phyloP scores from a whole-genome alignment of 2,888 invertebrate species.

The Pimpla rufipes region DNA sequence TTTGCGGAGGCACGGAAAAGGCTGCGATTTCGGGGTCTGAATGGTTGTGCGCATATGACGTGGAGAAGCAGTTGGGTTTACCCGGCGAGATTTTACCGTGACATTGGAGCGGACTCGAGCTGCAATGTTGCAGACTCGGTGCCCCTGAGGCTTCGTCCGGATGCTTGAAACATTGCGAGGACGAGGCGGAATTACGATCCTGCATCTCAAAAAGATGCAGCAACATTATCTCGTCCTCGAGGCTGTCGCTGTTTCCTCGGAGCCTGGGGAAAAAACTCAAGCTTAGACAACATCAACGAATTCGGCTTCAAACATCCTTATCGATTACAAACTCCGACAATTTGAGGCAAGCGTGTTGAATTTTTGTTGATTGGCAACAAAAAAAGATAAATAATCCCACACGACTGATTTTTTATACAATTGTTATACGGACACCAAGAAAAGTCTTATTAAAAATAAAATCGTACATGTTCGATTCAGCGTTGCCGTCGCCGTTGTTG shows the following conservation, averaged over 20 bases:
- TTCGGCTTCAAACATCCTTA: too few relatives aligned
- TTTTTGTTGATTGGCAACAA: background rate
- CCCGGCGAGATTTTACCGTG: conserved; percentile 45
- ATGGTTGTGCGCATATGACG: conserved; percentile 76
- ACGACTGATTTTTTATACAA: background rate
- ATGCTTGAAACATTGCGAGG: conserved; percentile 79
- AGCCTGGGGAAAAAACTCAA: conserved; percentile 52
- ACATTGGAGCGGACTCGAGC: conserved; percentile 74
- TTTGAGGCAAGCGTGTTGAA: too few relatives aligned
- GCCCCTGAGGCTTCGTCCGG: conserved; percentile 72
- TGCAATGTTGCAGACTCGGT: conserved; percentile 72
- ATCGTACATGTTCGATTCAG: conserved; percentile 76
- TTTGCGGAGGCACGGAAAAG: conserved; percentile 66
- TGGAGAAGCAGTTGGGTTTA: conserved; percentile 63
- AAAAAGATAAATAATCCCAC: background rate
- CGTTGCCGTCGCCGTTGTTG: conserved; percentile 71
- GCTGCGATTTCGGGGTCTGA: conserved; percentile 72
- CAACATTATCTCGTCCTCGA: conserved; percentile 88
- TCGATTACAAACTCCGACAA: too few relatives aligned
- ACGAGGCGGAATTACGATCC: conserved; percentile 82
- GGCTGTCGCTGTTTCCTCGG: conserved; percentile 75
- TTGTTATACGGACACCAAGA: background rate
- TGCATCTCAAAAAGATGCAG: conserved; percentile 87
- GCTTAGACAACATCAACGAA: background rate
- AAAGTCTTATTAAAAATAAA: conserved; percentile 37